Evolutionary conservation across 2,888 invertebrate genomes (phyloP), one percentile per base, ranked within the genome.

Genomic region (Muscina levida): DNA sequence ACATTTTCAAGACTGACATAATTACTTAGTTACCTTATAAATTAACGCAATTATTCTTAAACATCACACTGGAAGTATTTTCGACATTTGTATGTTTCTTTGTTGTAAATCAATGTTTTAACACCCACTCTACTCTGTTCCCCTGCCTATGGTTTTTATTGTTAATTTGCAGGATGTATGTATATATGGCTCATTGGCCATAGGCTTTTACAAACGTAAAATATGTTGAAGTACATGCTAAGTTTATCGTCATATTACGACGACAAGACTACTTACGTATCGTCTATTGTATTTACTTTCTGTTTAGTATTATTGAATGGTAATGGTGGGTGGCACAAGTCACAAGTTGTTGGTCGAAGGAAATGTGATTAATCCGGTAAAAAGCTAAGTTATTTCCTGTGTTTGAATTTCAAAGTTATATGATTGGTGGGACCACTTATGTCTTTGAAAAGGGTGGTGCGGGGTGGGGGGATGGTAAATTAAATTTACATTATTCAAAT

Each of bases 361-460:
- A 75, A 68, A 75, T 75, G 51, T 68, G 48, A 17, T 19, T 51
- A 75, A 75, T 75, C 42, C 68, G 75, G 75, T 39, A 31, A 68
- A 67, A 62, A 42, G 67, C 24, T 48, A 74, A 74, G 65, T 65
- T 46, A 46, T 65, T 65, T 65, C 26, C 44, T 46, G 46, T 8
- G 44, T 44, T 44, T n/a, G 62, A 44, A 62, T 5, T 42, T 62
- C 42, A 22, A 44, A 42, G 22, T 44, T 37, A 17, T 4, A n/a
- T n/a, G n/a, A n/a, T n/a, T n/a, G n/a, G n/a, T n/a, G n/a, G n/a
- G n/a, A n/a, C n/a, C n/a, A n/a, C n/a, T n/a, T n/a, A n/a, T n/a
- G n/a, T n/a, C n/a, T n/a, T n/a, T n/a, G n/a, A n/a, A n/a, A n/a
- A n/a, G n/a, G n/a, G n/a, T n/a, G n/a, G n/a, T n/a, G n/a, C n/a